Conservation (phyloP, 2,113 vertebrate genomes). For the Corvus cornix region DNA sequence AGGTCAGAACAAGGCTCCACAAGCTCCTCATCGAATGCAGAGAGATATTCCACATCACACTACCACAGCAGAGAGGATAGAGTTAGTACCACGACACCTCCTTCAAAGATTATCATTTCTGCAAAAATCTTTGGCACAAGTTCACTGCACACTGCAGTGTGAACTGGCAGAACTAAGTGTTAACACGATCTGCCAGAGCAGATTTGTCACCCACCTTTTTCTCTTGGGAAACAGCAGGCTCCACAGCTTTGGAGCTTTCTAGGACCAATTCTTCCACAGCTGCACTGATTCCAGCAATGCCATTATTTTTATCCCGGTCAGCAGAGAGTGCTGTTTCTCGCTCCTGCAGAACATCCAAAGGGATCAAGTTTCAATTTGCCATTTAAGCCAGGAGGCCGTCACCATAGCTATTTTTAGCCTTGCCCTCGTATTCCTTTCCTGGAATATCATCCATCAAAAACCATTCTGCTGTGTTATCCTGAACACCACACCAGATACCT, state of each 20-base stretch:
- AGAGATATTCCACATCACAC: slow-evolving; percentile 84
- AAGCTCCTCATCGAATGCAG: slow-evolving; percentile 90
- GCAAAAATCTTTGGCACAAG: not conserved
- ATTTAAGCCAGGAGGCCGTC: not conserved
- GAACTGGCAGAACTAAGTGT: not conserved
- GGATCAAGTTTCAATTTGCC: not conserved
- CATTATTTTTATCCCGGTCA: slow-evolving; percentile 63
- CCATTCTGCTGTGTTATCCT: not conserved
- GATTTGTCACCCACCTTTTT: slow-evolving; percentile 62
- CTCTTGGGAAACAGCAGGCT: slow-evolving; percentile 53
- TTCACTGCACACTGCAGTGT: not conserved
- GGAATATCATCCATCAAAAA: not conserved
- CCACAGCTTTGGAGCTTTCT: slow-evolving; percentile 64
- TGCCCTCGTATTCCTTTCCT: not conserved
- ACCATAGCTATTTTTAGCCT: not conserved
- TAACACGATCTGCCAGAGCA: not conserved
- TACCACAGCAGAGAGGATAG: slow-evolving; percentile 52
- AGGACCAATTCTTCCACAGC: slow-evolving; percentile 81
- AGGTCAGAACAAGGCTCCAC: slow-evolving; percentile 60
- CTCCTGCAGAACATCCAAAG: slow-evolving; percentile 73
- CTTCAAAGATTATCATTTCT: not conserved
- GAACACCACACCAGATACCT: not conserved
- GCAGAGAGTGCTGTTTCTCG: slow-evolving; percentile 77
- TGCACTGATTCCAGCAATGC: slow-evolving; percentile 25
- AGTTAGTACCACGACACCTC: not conserved